These are phyloP conservation scores for Rhynchophorus ferrugineus DNA, from an alignment of 1,140 invertebrate genomes.

Conservation along the genomic window DNA sequence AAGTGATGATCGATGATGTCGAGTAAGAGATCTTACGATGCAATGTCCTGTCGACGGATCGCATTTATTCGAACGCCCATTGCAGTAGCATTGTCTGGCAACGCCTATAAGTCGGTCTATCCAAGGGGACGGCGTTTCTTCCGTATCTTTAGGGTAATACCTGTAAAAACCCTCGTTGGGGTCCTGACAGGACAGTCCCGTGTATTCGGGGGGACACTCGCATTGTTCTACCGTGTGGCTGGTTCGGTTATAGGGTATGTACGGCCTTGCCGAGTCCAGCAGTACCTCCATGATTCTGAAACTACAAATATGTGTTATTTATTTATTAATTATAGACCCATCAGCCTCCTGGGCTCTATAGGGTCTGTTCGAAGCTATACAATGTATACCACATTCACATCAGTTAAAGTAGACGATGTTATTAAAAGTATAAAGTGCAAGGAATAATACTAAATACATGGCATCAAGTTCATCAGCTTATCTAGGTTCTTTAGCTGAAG, in stretches of 20 bases:
- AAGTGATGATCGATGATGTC: no score
- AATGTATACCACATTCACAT: no score
- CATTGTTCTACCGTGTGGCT: slow-evolving; percentile 84
- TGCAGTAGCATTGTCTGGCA: slow-evolving; percentile 74
- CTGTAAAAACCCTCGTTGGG: slow-evolving; percentile 81
- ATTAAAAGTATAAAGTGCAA: no score
- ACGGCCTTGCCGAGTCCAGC: slow-evolving; percentile 51
- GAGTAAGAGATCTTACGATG: slow-evolving; percentile 48
- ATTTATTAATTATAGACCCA: no score
- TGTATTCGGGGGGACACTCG: slow-evolving; percentile 71
- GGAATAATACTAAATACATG: no score
- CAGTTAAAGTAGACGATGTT: no score
- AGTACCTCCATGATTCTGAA: slow-evolving; percentile 26
- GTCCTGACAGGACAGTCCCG: slow-evolving; percentile 77
- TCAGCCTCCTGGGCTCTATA: no score
- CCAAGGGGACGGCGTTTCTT: slow-evolving; percentile 43
- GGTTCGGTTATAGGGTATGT: slow-evolving; percentile 47
- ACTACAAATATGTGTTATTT: neutral
- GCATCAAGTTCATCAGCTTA: no score
- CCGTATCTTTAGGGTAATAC: slow-evolving; percentile 30
- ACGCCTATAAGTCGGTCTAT: slow-evolving; percentile 72
- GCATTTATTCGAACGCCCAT: slow-evolving; percentile 69
- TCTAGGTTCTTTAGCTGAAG: no score
- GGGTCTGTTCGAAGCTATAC: no score
- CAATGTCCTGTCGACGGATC: slow-evolving; percentile 82